A percentile compares a stretch with the other conserved stretches of the same genome.
Evolutionary conservation across 2,797 vertebrate genomes (phyloP).

Genomic region (Austrolebias charrua): DNA sequence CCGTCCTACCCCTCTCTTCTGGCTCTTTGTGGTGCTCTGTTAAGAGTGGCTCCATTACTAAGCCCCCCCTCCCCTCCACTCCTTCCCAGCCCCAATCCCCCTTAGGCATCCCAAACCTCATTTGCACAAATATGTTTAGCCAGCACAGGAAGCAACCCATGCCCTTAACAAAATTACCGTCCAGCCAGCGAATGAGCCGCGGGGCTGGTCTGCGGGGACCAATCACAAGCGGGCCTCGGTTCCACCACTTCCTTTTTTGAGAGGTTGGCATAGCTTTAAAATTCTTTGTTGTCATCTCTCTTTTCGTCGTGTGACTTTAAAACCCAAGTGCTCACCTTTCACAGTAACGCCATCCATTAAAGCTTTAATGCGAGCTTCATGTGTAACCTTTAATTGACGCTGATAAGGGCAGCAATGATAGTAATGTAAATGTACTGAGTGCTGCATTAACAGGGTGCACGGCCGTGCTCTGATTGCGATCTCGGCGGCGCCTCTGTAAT

Average conservation of each 20-base stretch:
- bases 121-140: slow-evolving; percentile 82
- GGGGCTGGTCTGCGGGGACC: slow-evolving; percentile 76
- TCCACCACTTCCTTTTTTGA: slow-evolving; percentile 65
- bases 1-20: slow-evolving; percentile 40
- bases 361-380: slow-evolving; percentile 59
- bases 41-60: slow-evolving; percentile 64
- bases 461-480: slow-evolving; percentile 73
- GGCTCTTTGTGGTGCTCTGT: slow-evolving; percentile 57
- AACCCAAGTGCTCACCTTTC: slow-evolving; percentile 59
- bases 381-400: slow-evolving; percentile 62
- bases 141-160: slow-evolving; percentile 80
- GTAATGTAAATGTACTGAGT: slow-evolving; percentile 75
- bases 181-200: slow-evolving; percentile 75
- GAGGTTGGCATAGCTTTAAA: slow-evolving; percentile 29
- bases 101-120: slow-evolving; percentile 77
- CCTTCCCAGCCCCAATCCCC: slow-evolving; percentile 44
- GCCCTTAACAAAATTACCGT: slow-evolving; percentile 78
- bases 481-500: slow-evolving; percentile 76
- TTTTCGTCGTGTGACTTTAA: slow-evolving; percentile 33
- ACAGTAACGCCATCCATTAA: slow-evolving; percentile 65
- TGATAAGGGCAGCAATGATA: slow-evolving; percentile 74
- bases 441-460: slow-evolving; percentile 72
- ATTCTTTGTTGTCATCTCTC: slow-evolving; percentile 22
- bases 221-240: slow-evolving; percentile 60
- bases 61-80: slow-evolving; percentile 32